phyloP scores from a whole-genome alignment of 2,888 invertebrate species.

The Odontothrips loti region DNA sequence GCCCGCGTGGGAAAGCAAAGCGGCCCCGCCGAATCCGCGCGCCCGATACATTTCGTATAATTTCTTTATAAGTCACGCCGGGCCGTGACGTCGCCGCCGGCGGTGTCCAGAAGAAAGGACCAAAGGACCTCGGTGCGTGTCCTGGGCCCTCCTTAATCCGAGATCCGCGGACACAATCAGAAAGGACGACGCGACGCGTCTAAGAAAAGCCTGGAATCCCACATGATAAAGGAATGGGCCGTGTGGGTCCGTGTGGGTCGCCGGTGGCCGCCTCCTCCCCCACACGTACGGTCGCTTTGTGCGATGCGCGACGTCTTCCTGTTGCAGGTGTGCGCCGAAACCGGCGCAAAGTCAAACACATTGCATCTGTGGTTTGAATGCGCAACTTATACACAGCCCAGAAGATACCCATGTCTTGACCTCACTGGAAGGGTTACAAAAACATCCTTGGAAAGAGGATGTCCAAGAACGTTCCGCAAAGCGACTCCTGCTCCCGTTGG shows the following conservation, averaged over 20 bases:
- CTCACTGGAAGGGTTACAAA: too few species aligned
- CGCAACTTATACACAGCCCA: too few species aligned
- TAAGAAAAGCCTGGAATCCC: background rate
- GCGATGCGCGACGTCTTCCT: background rate
- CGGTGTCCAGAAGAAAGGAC: background rate
- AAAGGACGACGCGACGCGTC: background rate
- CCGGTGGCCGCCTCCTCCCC: background rate
- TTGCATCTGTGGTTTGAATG: too few species aligned
- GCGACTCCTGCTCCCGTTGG: too few species aligned
- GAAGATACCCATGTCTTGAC: too few species aligned
- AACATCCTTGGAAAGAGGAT: too few species aligned
- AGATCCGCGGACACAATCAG: constrained; percentile 24
- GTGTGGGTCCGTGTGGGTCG: background rate
- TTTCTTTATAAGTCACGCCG: constrained; percentile 17
- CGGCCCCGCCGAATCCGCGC: too few species aligned
- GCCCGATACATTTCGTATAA: background rate
- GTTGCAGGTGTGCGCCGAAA: too few species aligned
- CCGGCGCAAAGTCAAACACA: too few species aligned
- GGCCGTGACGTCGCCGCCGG: background rate
- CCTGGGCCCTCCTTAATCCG: constrained; percentile 6
- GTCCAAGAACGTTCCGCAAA: too few species aligned
- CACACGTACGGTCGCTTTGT: background rate
- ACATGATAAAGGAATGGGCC: background rate
- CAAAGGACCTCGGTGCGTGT: background rate
- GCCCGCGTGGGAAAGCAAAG: too few species aligned